phyloP scores from a whole-genome alignment of 2,113 vertebrate genomes.

The Entomyzon cyanotis region DNA sequence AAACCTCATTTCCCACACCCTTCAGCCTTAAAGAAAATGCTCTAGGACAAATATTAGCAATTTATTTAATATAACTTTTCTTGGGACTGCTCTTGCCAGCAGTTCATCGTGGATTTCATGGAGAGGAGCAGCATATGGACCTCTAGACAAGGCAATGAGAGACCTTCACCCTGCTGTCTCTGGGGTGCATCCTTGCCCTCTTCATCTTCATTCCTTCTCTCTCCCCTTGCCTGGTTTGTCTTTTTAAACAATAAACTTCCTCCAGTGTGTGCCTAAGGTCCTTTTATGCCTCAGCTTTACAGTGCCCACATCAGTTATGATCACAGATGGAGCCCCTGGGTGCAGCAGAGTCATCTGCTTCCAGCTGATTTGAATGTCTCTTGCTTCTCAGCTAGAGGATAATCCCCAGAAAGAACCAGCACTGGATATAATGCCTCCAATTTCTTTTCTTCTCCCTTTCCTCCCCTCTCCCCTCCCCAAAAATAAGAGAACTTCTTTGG shows the following conservation, averaged over 20 bases:
- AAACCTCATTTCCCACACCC: not conserved
- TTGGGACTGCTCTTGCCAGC: not conserved
- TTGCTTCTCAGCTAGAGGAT: not conserved
- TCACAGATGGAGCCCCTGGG: not conserved
- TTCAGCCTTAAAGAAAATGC: not conserved
- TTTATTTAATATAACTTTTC: not conserved
- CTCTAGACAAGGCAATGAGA: not conserved
- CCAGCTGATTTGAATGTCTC: not conserved
- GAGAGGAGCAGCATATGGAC: not conserved
- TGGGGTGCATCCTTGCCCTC: not conserved
- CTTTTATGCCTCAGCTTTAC: not conserved
- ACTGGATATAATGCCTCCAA: not conserved
- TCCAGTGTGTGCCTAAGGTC: not conserved
- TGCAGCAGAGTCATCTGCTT: not conserved
- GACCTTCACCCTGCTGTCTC: not conserved
- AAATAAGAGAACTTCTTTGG: not conserved
- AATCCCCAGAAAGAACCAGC: not conserved
- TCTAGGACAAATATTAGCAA: not conserved
- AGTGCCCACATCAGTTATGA: not conserved
- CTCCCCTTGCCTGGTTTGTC: not conserved
- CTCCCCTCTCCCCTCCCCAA: fast-evolving
- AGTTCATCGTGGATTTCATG: not conserved
- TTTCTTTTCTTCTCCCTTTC: not conserved
- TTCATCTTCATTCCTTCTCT: not conserved
- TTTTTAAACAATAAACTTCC: not conserved